Base-by-base conservation (phyloP, 2,797 vertebrate genomes). In the Periparus ater region DNA sequence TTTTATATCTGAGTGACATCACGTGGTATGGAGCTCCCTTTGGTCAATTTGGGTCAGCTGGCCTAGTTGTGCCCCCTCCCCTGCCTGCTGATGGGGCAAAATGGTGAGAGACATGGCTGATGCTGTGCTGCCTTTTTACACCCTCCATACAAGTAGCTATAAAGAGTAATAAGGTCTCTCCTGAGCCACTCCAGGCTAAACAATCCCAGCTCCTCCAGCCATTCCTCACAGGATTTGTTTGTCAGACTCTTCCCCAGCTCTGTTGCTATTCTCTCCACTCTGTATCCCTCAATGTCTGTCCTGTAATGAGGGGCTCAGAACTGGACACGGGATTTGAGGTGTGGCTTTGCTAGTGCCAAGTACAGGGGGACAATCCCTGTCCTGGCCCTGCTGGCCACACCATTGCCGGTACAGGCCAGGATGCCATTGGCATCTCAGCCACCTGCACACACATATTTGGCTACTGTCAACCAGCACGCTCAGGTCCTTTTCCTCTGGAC, bases 281-380 rank as follows among this genome's bases (percentile, higher is more conserved):
- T 65, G 29, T 42, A 40, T 15, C 12, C 7, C 18, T 47, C 40
- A 68, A 1, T 21, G 18, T 42, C 30, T 15, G 23, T 60, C 21
- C 14, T 53, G 38, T 14, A 20, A 30, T 47, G 51, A 47, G 26
- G 6, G 11, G 6, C 30, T 18, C 29, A 45, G 4, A 51, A 18
- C 8, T 11, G 14, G 34, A 3, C n/a, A 19, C 40, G 40, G 34
- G 2, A 18, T 25, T 61, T 3, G 7, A 60, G 32, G 4, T 30
- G 47, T 3, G 7, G 45, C 25, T 13, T 40, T n/a, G 6, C 2
- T 29, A 67, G 42, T 8, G 30, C 42, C 0, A 0, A 54, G 61
- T 14, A 19, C 25, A 58, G 10, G 2, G n/a, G 6, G 1, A 45
- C 1, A 14, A 32, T 48, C 26, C 2, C 15, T 27, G 5, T 1